These are phyloP conservation scores for Plagiodera versicolora DNA, from an alignment of 2,888 invertebrate genomes.

Conservation along the genomic window DNA sequence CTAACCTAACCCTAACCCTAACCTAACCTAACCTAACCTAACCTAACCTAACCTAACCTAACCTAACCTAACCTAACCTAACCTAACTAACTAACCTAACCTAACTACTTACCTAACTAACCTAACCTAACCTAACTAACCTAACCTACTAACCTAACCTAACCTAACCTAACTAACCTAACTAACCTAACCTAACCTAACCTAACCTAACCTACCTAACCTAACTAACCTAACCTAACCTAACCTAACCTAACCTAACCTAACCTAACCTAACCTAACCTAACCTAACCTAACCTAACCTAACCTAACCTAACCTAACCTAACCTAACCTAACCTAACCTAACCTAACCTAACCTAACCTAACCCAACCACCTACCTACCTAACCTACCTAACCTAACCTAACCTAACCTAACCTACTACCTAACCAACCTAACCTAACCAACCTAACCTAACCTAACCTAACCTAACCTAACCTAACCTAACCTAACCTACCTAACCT, in stretches of 20 bases:
- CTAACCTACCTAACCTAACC: conserved; percentile 28
- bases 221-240: conserved; percentile 19
- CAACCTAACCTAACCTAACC: conserved; percentile 30
- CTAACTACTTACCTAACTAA: conserved; percentile 19
- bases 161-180: conserved; percentile 18
- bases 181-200: conserved; percentile 19
- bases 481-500: conserved; percentile 30
- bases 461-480: conserved; percentile 31
- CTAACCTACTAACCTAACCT: too few relatives aligned
- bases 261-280: conserved; percentile 32
- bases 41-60: conserved; percentile 23
- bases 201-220: conserved; percentile 18
- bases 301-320: conserved; percentile 25
- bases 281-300: conserved; percentile 31
- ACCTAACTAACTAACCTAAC: conserved; percentile 15
- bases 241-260: conserved; percentile 29
- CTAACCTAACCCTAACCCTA: too few relatives aligned
- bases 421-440: conserved; percentile 29
- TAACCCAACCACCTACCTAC: conserved; percentile 30
- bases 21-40: conserved; percentile 24
- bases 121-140: conserved; percentile 20
- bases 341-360: conserved; percentile 23
- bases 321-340: conserved; percentile 20
- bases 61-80: conserved; percentile 16
- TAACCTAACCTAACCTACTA: conserved; percentile 27